phyloP scores from a whole-genome alignment of 2,888 invertebrate genomes.

The Perizoma affinitatum region DNA sequence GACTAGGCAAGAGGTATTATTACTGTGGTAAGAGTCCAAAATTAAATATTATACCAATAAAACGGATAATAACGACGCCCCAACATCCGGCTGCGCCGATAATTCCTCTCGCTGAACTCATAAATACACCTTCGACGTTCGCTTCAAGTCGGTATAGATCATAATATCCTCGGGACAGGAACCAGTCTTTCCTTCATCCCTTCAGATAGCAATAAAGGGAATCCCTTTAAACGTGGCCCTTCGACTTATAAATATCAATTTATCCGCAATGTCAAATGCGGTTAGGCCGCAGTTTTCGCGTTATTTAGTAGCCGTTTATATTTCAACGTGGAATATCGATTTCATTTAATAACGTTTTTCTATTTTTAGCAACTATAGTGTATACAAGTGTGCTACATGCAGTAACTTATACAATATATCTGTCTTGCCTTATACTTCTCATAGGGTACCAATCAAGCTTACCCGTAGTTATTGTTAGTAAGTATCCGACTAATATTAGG shows the following conservation, averaged over 20 bases:
- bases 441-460: too few relatives aligned
- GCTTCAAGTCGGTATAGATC: conserved; percentile 79
- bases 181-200: conserved; percentile 72
- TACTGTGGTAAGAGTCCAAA: conserved; percentile 63
- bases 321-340: neutral
- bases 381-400: too few relatives aligned
- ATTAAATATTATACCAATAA: conserved; percentile 85
- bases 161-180: conserved; percentile 79
- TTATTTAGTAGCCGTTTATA: conserved; percentile 56
- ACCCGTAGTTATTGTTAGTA: too few relatives aligned
- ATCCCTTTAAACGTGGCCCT: conserved; percentile 82
- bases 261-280: conserved; percentile 80
- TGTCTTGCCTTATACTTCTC: too few relatives aligned
- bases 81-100: conserved; percentile 74
- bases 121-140: conserved; percentile 82
- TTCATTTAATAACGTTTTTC: too few relatives aligned
- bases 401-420: too few relatives aligned
- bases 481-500: too few relatives aligned
- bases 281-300: conserved; percentile 73
- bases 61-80: conserved; percentile 81
- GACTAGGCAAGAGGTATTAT: conserved; percentile 47
- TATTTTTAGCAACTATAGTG: too few relatives aligned
- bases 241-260: conserved; percentile 83
- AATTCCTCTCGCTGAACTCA: conserved; percentile 73
- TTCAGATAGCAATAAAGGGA: conserved; percentile 80